Evolutionary conservation across 2,113 vertebrate species (phyloP).

Genomic region (Hassar affinis): DNA sequence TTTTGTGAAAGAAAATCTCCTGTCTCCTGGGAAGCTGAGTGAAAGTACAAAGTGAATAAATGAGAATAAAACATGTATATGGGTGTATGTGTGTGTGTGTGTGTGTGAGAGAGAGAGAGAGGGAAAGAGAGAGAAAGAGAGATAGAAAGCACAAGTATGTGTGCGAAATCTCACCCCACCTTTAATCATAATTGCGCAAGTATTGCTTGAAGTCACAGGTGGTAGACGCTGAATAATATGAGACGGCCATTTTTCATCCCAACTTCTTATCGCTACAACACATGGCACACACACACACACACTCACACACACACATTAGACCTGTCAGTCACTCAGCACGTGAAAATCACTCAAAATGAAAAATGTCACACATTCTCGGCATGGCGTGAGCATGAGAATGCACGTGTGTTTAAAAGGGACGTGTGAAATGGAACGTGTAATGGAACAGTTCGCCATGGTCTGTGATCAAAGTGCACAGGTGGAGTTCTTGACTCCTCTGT

Average conservation of each 20-base stretch:
- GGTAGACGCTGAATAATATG: conserved; percentile 11
- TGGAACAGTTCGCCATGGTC: conserved; percentile 23
- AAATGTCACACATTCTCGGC: not conserved
- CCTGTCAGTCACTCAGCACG: conserved; percentile 34
- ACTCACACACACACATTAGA: conserved; percentile 20
- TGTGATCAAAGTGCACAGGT: conserved; percentile 40
- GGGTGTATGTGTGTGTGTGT: not conserved
- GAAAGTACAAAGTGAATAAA: conserved; percentile 10
- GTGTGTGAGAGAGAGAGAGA: not conserved
- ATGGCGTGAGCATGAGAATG: not conserved
- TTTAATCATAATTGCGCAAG: conserved; percentile 1
- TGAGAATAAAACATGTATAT: not conserved
- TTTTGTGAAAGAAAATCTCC: conserved; percentile 23
- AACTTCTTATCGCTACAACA: not conserved
- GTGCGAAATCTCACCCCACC: not conserved
- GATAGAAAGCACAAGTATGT: too few relatives aligned
- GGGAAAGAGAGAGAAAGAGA: too few relatives aligned
- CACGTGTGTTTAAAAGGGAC: conserved; percentile 12
- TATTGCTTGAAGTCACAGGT: conserved; percentile 3
- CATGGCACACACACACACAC: conserved; percentile 12
- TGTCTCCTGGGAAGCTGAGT: not conserved
- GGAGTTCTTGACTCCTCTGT: conserved; percentile 23
- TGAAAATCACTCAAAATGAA: conserved; percentile 49
- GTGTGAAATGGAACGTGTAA: conserved; percentile 6
- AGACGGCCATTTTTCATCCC: conserved; percentile 13